phyloP scores from a whole-genome alignment of 2,113 vertebrate genomes.

The Aptenodytes patagonicus region DNA sequence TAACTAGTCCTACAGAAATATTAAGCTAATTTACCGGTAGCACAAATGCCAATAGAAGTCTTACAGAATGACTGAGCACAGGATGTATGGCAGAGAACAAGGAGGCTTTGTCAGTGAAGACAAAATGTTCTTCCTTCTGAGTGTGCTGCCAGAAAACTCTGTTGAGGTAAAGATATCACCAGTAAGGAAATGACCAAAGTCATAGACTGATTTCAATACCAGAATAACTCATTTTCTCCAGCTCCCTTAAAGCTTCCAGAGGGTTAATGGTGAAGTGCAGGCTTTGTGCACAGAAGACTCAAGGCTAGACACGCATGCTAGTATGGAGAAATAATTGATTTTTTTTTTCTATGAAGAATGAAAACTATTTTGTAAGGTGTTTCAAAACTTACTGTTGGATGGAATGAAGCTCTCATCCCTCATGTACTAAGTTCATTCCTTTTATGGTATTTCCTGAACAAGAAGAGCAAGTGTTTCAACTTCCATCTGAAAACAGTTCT shows the following conservation, averaged over 20 bases:
- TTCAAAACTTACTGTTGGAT: background rate
- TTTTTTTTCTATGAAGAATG: background rate
- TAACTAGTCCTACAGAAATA: background rate
- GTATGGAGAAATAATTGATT: background rate
- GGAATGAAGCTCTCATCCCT: background rate
- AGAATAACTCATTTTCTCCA: background rate
- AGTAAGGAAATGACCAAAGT: background rate
- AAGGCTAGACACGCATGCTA: background rate
- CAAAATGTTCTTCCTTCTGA: background rate
- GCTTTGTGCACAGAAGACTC: background rate
- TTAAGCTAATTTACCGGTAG: background rate
- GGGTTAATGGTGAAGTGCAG: background rate
- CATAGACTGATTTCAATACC: background rate
- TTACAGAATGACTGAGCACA: background rate
- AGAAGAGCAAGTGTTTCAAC: background rate
- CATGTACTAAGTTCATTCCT: background rate
- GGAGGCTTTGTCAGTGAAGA: background rate
- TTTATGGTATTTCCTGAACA: conserved; percentile 28
- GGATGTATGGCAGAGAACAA: background rate
- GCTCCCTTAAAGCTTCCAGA: background rate
- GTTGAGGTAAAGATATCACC: background rate
- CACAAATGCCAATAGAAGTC: background rate
- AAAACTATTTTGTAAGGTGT: background rate
- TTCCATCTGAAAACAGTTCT: conserved; percentile 55
- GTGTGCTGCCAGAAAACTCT: background rate